Base-by-base conservation (phyloP, 2,888 invertebrate genomes). In the Ashinkailepas kermadecensis region DNA sequence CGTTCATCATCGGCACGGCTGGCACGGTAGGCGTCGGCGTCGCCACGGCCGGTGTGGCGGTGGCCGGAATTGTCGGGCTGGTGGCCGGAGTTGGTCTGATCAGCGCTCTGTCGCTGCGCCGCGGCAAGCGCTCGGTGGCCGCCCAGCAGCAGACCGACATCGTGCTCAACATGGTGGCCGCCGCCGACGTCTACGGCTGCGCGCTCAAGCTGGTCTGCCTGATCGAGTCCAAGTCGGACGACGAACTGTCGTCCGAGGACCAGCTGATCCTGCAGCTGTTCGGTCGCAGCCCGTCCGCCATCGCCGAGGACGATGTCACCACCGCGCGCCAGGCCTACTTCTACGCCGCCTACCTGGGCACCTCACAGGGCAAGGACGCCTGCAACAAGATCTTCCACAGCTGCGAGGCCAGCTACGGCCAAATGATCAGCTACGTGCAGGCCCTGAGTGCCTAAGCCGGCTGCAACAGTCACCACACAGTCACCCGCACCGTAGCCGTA, bases 291-390 rank as follows among this genome's bases (percentile, higher is more conserved):
- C 78, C 78, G 23, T 57, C 57, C 12, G 57, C 58, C 12, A 7
- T 78, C 58, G 21, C 78, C 78, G 57, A 78, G 74, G 39, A 39
- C 7, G 21, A 78, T n/a, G 78, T 78, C 13, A n/a, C n/a, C n/a
- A 58, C 57, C 15, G 18, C 78, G 57, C 56, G 78, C 57, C 13
- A 57, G n/a, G 78, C 78, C 57, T 78, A 58, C 78, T 78, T 58
- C 78, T 78, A 78, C 78, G 78, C 78, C 78, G 78, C 78, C 78
- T 58, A 58, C 58, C 78, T 78, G 78, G 78, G 78, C 56, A 18
- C 18, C 78, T 58, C 57, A 4, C 78, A 78, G 58, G 78, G 78
- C 25, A 58, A 58, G 57, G 78, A 78, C n/a, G 78, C 78, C 13
- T 78, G 78, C 58, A n/a, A 58, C n/a, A n/a, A 78, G 78, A 23